Percentiles rank a stretch among this genome's conserved stretches.
Conservation (phyloP, 2,113 vertebrate genomes). For the Dipodomys stephensi region DNA sequence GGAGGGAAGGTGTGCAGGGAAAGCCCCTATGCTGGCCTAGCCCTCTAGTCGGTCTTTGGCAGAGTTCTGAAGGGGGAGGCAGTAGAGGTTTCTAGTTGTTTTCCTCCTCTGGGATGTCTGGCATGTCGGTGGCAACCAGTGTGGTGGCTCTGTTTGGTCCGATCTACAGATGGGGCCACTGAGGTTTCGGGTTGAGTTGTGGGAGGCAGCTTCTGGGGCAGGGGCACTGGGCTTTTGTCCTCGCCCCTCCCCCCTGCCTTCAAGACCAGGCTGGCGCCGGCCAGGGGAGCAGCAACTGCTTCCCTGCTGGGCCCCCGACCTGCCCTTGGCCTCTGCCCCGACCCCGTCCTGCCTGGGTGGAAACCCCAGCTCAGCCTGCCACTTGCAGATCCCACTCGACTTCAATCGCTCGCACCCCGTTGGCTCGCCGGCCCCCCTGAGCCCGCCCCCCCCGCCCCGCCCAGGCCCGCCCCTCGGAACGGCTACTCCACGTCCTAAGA, state of each 20-base stretch:
- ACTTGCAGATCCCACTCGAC: constrained; percentile 62
- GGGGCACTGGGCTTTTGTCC: constrained; percentile 46
- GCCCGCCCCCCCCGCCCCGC: constrained; percentile 69
- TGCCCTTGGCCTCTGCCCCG: constrained; percentile 80
- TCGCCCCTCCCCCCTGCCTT: constrained; percentile 67
- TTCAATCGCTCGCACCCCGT: constrained; percentile 25
- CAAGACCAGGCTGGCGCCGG: constrained; percentile 58
- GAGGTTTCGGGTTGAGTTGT: not conserved
- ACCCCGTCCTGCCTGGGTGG: constrained; percentile 66
- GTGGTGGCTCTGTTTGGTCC: not conserved
- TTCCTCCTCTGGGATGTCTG: too few relatives aligned
- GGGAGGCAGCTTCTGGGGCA: constrained; percentile 28
- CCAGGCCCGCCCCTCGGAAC: constrained; percentile 43
- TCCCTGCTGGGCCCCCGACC: constrained; percentile 78
- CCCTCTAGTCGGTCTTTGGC: not conserved
- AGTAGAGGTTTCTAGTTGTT: not conserved
- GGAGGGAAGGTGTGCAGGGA: not conserved
- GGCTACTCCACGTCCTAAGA: constrained; percentile 58
- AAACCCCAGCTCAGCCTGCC: constrained; percentile 60
- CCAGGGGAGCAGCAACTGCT: constrained; percentile 50
- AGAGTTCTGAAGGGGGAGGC: not conserved
- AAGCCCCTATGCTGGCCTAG: not conserved
- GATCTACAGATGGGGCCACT: constrained; percentile 6
- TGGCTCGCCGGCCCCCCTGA: constrained; percentile 57
- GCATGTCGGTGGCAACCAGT: not conserved